Base-by-base conservation (phyloP, 2,113 vertebrate genomes). In the Buteo buteo region DNA sequence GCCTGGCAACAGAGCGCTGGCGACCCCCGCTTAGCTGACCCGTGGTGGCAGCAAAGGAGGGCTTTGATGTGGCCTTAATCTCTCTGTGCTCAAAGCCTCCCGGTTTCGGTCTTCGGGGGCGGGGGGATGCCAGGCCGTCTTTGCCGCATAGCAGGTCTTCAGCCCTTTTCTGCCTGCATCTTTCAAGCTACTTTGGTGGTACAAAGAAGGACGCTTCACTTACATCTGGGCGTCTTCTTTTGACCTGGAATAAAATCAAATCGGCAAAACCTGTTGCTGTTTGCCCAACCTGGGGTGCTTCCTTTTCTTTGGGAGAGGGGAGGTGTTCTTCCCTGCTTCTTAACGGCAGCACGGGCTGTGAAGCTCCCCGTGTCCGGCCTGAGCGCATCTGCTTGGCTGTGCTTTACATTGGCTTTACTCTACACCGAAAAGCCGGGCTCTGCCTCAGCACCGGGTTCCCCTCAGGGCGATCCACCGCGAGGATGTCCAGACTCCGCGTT, bases 71-170 rank as follows among this genome's bases (percentile, higher is more conserved):
- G 5, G 28, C 62, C 11, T 90, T 94, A 72, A 73, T 42, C 49
- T 40, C 54, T 69, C 40, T 49, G 36, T 13, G 19, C 58, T 59
- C 16, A 90, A 79, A 92, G 79, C 87, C 14, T 29, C 36, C 92
- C 0, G 0, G 38, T n/a, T 15, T 74, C 1, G 3, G 25, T 15
- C 45, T 44, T 0, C 1, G 9, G 40, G 24, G 36, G 29, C 1
- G 3, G 12, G 34, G 45, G 29, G 3, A 34, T 6, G 6, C 24
- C 11, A 6, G 16, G 18, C 54, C 2, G 3, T 5, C 28, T 19
- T 32, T 50, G 38, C 38, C 1, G 0, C 5, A 6, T 22, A 18
- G 15, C 2, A 7, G 12, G 19, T 52, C 21, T 38, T 61, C 34
- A 52, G 50, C n/a, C n/a, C 17, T 90, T 76, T 42, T 19, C 22